A percentile compares a stretch with the other conserved stretches of the same genome.
phyloP scores from a whole-genome alignment of 1,140 invertebrate genomes.

The Papilio machaon region DNA sequence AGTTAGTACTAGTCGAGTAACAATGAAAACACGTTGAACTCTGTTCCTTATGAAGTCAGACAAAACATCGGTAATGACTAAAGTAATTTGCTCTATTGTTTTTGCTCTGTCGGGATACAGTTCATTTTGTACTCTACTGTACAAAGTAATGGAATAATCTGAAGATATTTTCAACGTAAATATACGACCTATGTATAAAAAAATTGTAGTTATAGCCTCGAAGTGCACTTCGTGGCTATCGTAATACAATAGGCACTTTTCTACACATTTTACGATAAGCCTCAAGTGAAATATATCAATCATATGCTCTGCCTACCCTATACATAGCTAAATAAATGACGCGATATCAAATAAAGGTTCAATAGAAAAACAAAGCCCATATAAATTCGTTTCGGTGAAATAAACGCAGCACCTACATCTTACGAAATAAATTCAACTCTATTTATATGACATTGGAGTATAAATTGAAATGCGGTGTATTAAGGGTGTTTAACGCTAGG shows the following conservation, averaged over 20 bases:
- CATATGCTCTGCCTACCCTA: slow-evolving; percentile 14
- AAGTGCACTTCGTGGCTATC: too few relatives aligned
- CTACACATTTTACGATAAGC: neutral
- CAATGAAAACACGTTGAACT: neutral
- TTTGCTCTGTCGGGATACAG: neutral
- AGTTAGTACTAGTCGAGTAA: neutral
- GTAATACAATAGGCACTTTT: neutral
- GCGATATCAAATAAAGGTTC: slow-evolving; percentile 4
- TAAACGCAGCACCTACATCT: neutral
- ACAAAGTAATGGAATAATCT: neutral
- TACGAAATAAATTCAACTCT: neutral
- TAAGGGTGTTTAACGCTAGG: slow-evolving; percentile 43
- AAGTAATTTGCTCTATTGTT: neutral
- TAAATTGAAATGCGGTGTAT: neutral
- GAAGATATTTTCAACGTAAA: too few relatives aligned
- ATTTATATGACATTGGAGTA: neutral
- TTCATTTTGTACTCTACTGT: neutral
- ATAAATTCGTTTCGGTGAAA: slow-evolving; percentile 11
- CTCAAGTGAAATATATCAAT: neutral
- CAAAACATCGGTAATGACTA: neutral
- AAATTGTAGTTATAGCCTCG: too few relatives aligned
- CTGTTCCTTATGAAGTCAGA: neutral
- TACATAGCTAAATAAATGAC: slow-evolving; percentile 7
- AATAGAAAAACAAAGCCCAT: slow-evolving; percentile 23
- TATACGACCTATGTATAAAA: too few relatives aligned